Evolutionary conservation across 2,797 vertebrate genomes (phyloP).

Genomic region (Eupleurogrammus muticus): DNA sequence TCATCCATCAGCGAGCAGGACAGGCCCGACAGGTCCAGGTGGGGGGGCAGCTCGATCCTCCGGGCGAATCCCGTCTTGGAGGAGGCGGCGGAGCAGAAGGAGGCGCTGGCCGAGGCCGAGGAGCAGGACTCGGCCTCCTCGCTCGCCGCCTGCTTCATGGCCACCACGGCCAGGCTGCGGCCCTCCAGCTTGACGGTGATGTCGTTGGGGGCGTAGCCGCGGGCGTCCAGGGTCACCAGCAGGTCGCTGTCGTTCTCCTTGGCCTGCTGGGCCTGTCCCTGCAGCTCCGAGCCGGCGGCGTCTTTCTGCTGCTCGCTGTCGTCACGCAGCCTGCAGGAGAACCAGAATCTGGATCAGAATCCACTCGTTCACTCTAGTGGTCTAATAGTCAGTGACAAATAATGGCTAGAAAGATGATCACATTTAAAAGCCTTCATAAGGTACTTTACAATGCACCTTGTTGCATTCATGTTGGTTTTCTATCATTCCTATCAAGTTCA

Average conservation of each 20-base stretch:
- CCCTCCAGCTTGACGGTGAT: constrained; percentile 69
- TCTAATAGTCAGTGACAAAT: too few relatives aligned
- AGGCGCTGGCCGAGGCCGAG: constrained; percentile 12
- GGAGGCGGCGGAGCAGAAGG: constrained; percentile 21
- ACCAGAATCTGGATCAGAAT: not conserved
- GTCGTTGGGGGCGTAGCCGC: constrained; percentile 66
- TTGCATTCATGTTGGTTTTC: too few relatives aligned
- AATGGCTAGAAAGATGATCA: too few relatives aligned
- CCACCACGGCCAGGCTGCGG: constrained; percentile 59
- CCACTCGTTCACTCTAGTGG: too few relatives aligned
- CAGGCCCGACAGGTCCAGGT: constrained; percentile 57
- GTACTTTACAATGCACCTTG: too few relatives aligned
- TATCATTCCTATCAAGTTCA: too few relatives aligned
- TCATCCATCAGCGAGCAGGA: constrained; percentile 66
- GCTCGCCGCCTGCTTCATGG: constrained; percentile 27
- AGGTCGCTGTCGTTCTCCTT: constrained; percentile 9
- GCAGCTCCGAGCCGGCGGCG: not conserved
- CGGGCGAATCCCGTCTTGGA: constrained; percentile 48
- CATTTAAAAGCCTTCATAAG: too few relatives aligned
- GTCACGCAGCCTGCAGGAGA: not conserved
- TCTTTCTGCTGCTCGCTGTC: not conserved
- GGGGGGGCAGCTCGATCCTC: constrained; percentile 57
- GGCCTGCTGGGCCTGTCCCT: not conserved
- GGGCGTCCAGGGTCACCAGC: constrained; percentile 57
- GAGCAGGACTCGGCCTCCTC: constrained; percentile 33